Evolutionary conservation across 2,888 invertebrate species (phyloP).

Genomic region (Strigamia crassipes): DNA sequence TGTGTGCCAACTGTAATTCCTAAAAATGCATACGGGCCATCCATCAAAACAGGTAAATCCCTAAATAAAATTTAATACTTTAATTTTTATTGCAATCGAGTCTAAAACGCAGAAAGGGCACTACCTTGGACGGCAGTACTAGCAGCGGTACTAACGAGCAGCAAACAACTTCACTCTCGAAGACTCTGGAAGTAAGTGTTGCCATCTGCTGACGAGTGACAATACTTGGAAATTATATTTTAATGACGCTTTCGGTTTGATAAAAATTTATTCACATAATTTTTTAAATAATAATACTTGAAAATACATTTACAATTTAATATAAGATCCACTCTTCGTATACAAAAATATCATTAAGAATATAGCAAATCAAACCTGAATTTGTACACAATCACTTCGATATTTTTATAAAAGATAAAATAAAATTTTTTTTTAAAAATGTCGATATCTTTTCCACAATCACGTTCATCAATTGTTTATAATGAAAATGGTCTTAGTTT

Average conservation of each 20-base stretch:
- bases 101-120: too few relatives aligned
- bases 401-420: background rate
- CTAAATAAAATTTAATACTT: background rate
- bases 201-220: too few relatives aligned
- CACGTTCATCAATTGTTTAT: background rate
- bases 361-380: background rate
- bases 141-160: too few relatives aligned
- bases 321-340: background rate
- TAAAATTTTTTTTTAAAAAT: too few relatives aligned
- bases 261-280: too few relatives aligned
- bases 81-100: background rate
- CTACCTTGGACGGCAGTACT: background rate
- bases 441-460: too few relatives aligned
- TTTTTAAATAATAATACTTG: too few relatives aligned
- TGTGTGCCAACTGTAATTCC: constrained; percentile 34
- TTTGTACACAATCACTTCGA: background rate
- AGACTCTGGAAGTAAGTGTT: too few relatives aligned
- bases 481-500: constrained; percentile 53
- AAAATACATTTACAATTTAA: too few relatives aligned
- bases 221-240: too few relatives aligned
- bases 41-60: constrained; percentile 5
- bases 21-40: constrained; percentile 43
- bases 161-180: too few relatives aligned
- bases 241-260: too few relatives aligned
- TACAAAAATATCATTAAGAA: background rate